Conservation (phyloP, 2,113 vertebrate species). For the Noctilio leporinus region DNA sequence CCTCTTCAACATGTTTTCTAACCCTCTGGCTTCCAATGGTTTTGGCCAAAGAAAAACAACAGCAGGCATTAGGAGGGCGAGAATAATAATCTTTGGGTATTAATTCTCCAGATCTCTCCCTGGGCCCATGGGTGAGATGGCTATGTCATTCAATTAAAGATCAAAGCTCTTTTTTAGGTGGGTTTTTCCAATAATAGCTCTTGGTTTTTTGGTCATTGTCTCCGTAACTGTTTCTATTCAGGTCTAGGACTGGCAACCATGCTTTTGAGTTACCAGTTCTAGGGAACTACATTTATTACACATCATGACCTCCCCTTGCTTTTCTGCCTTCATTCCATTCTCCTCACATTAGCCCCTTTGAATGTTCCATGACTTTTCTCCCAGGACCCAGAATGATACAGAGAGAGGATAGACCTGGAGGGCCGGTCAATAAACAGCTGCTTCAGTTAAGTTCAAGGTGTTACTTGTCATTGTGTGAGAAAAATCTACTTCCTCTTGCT, state of each 20-base stretch:
- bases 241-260: background rate
- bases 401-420: background rate
- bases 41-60: background rate
- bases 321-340: background rate
- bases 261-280: background rate
- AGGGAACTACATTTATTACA: background rate
- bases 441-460: background rate
- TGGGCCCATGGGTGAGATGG: background rate
- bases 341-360: background rate
- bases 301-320: background rate
- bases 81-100: background rate
- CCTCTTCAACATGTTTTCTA: background rate
- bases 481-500: background rate
- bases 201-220: background rate
- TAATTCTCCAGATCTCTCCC: background rate
- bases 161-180: background rate
- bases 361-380: background rate
- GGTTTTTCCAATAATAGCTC: background rate
- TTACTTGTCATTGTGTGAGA: background rate
- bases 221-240: background rate
- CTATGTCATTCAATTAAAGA: background rate
- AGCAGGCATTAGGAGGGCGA: background rate
- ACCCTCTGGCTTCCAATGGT: background rate
- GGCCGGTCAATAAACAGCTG: background rate
- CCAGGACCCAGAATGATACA: background rate